These are phyloP conservation scores for Parotocinclus haroldoi DNA, from an alignment of 2,797 vertebrate genomes.

Conservation along the genomic window DNA sequence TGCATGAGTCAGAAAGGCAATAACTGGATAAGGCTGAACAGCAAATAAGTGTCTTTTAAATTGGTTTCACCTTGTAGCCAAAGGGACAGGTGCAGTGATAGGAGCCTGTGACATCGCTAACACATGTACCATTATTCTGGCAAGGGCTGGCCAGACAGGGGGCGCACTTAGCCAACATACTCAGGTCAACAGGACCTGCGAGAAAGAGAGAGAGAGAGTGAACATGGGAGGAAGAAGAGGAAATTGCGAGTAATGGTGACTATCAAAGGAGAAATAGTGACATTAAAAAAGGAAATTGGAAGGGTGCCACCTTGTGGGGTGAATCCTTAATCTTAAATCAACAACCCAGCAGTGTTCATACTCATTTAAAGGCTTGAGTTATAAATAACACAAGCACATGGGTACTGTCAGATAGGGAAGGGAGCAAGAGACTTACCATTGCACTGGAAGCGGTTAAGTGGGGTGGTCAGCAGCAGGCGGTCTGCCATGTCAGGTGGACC, in stretches of 20 bases:
- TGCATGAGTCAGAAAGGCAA: conserved; percentile 27
- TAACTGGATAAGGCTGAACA: neutral
- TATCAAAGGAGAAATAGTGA: neutral
- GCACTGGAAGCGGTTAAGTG: conserved; percentile 91
- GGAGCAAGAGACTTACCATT: conserved; percentile 71
- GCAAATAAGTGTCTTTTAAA: neutral
- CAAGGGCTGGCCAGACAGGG: conserved; percentile 89
- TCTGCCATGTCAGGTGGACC: conserved; percentile 92
- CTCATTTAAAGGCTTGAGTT: conserved; percentile 9
- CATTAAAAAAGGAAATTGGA: neutral
- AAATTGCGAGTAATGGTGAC: neutral
- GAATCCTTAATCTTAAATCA: conserved; percentile 35
- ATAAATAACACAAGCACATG: neutral
- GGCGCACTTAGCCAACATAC: conserved; percentile 86
- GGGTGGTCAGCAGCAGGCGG: conserved; percentile 92
- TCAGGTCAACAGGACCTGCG: conserved; percentile 83
- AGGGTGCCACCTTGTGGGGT: conserved; percentile 4
- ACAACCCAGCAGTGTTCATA: conserved; percentile 28
- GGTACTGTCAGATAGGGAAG: neutral
- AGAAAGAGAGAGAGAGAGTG: conserved; percentile 21
- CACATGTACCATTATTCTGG: conserved; percentile 91
- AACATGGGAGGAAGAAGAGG: neutral
- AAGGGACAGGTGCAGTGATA: conserved; percentile 90
- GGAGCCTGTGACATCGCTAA: conserved; percentile 74
- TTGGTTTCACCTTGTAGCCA: conserved; percentile 83